Evolutionary conservation across 2,113 vertebrate species (phyloP), one percentile per base, ranked within the genome.

Genomic region (Synchiropus splendidus): DNA sequence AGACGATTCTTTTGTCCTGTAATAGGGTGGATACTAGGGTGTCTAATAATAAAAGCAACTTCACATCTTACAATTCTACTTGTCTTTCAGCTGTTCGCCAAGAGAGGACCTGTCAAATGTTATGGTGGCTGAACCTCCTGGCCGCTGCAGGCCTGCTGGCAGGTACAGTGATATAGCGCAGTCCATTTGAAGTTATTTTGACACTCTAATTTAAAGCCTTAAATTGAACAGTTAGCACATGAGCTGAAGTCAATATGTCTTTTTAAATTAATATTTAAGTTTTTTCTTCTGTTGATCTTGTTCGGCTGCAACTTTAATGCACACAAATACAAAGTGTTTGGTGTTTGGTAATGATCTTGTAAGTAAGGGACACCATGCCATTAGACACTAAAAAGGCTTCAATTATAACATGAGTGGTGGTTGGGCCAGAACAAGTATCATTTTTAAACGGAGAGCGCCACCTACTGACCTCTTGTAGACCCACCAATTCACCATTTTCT

Each of bases 91-190:
- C 30, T 41, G 10, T 6, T 1, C 3, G 15, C 32, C 4, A 27
- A 27, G 10, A 39, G 27, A 1, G 1, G 30, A 40, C 18, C 6
- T 8, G 17, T 12, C 35, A 12, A 21, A 70, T 70, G 67, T 13
- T 50, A 9, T 6, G 15, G 14, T 43, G 17, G n/a, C 4, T 18
- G 2, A 16, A 55, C 0, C 18, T 17, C 30, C 16, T 67, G 41
- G 36, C 48, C 15, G 47, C 18, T 12, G 18, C 55, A 17, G 9
- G 35, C 42, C 18, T 67, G 16, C 36, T 53, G 27, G 1, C 41
- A 32, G 61, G 67, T 65, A 30, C 51, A 12, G 1, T 1, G 9
- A 10, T 16, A 12, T 11, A n/a, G n/a, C n/a, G n/a, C n/a, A n/a
- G n/a, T n/a, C n/a, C n/a, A n/a, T n/a, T n/a, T n/a, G n/a, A n/a